A percentile compares a stretch with the other conserved stretches of the same genome.
Evolutionary conservation across 2,113 vertebrate species (phyloP).

Genomic region (Oryzias woworae): DNA sequence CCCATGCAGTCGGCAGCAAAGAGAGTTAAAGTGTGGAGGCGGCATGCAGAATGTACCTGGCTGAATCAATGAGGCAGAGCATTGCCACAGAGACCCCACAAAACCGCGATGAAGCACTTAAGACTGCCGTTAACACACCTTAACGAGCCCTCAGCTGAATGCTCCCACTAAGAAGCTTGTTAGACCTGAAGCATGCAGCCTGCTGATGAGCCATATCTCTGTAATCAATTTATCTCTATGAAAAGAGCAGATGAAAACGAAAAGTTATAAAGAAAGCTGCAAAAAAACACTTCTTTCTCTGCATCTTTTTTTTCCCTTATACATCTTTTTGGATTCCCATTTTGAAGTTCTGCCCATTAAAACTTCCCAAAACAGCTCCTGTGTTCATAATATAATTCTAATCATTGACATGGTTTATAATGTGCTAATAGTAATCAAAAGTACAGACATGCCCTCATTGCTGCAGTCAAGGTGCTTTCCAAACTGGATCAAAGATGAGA

Average conservation of each 20-base stretch:
- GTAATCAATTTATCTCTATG: slow-evolving; percentile 64
- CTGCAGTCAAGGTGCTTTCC: too few species aligned
- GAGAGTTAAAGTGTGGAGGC: neutral
- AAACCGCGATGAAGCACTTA: slow-evolving; percentile 42
- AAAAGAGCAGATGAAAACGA: slow-evolving; percentile 13
- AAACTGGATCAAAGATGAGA: too few species aligned
- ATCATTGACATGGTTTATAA: too few species aligned
- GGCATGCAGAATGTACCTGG: neutral
- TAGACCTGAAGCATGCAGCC: slow-evolving; percentile 44
- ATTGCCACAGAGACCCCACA: slow-evolving; percentile 28
- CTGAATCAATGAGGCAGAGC: slow-evolving; percentile 6
- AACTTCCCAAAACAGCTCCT: too few species aligned
- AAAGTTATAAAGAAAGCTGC: neutral
- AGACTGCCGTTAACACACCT: slow-evolving; percentile 23
- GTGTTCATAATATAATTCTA: too few species aligned
- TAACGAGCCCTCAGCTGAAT: slow-evolving; percentile 33
- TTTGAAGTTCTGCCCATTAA: too few species aligned
- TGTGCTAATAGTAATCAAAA: too few species aligned
- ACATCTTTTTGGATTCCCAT: too few species aligned
- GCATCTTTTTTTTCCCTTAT: too few species aligned
- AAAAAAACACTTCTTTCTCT: neutral
- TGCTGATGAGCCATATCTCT: slow-evolving; percentile 50
- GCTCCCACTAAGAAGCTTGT: slow-evolving; percentile 33
- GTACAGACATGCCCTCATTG: too few species aligned
- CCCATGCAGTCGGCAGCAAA: neutral